These are phyloP conservation scores for Zosterops lateralis DNA, from an alignment of 2,113 vertebrate species.

Conservation along the genomic window DNA sequence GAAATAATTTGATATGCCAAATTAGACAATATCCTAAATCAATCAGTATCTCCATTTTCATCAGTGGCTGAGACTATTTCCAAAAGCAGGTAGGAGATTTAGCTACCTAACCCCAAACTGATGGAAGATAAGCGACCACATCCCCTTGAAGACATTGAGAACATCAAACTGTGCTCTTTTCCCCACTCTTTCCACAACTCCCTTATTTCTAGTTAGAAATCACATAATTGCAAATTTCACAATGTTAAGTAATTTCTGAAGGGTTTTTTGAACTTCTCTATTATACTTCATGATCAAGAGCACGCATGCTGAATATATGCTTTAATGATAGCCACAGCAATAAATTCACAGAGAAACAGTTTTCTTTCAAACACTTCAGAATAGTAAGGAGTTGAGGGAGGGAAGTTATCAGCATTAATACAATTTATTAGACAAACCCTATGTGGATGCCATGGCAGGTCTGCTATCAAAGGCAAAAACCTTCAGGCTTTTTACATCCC, in stretches of 20 bases:
- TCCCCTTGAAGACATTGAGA: background rate
- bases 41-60: background rate
- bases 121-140: background rate
- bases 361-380: conserved; percentile 37
- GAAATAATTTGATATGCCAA: background rate
- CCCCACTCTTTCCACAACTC: background rate
- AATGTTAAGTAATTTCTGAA: background rate
- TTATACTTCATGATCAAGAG: background rate
- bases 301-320: background rate
- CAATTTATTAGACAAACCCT: conserved; percentile 66
- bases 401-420: conserved; percentile 51
- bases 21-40: background rate
- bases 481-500: conserved; percentile 69
- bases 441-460: conserved; percentile 54
- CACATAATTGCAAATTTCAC: background rate
- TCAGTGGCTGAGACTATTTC: background rate
- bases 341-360: conserved; percentile 4
- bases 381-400: conserved; percentile 26
- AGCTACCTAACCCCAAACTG: background rate
- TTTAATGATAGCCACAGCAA: background rate
- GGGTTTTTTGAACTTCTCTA: background rate
- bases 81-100: background rate
- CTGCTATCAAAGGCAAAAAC: conserved; percentile 67
- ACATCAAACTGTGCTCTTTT: background rate
- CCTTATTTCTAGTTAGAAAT: background rate